Evolutionary conservation across 2,888 invertebrate species (phyloP).

Genomic region (Calameuta idolon): DNA sequence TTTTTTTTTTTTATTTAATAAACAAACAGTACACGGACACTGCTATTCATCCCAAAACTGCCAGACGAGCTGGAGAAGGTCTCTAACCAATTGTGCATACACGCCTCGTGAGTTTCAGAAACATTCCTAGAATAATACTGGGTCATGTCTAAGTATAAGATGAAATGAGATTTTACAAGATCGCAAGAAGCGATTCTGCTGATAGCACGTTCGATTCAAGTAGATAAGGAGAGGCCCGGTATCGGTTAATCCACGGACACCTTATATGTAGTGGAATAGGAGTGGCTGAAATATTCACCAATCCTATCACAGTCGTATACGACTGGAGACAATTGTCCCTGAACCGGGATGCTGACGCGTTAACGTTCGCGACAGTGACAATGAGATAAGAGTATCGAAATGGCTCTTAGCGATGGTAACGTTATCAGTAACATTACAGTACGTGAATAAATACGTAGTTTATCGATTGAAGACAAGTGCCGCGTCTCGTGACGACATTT

Average conservation of each 20-base stretch:
- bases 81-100: background rate
- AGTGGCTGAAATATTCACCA: background rate
- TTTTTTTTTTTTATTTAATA: background rate
- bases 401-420: background rate
- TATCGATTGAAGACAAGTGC: too few species aligned
- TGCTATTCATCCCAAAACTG: background rate
- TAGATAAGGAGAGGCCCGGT: background rate
- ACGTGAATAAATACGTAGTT: too few species aligned
- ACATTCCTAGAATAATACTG: constrained; percentile 21
- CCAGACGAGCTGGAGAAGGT: background rate
- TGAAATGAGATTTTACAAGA: background rate
- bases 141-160: constrained; percentile 17
- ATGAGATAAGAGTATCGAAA: background rate
- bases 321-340: background rate
- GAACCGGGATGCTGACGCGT: background rate
- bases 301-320: background rate
- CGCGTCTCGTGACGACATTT: too few species aligned
- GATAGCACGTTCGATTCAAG: background rate
- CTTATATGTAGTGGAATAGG: background rate
- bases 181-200: background rate
- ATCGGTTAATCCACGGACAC: background rate
- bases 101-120: constrained; percentile 6
- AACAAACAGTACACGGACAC: background rate
- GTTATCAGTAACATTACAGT: background rate
- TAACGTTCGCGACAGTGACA: background rate